Conservation (phyloP, 92 coral and sea anemone genomes). For the Siderastrea radians region DNA sequence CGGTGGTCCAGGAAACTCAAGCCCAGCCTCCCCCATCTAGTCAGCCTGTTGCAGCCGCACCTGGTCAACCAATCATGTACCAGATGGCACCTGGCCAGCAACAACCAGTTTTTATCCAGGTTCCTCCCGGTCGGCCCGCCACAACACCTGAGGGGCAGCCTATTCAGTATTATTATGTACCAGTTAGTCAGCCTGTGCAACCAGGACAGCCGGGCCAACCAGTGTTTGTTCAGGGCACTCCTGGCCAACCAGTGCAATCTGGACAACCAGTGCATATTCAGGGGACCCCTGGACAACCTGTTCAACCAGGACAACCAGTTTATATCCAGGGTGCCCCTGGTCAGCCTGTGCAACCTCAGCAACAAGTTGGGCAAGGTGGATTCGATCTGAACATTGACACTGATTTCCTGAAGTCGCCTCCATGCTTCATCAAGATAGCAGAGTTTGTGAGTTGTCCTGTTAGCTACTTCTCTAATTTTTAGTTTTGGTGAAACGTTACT, state of each 20-base stretch:
- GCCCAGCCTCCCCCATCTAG: not conserved
- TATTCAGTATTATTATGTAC: conserved; percentile 40
- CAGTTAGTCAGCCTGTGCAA: conserved; percentile 7
- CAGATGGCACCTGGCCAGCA: conserved; percentile 36
- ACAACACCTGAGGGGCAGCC: conserved; percentile 42
- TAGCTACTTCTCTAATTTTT: no score
- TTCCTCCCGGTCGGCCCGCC: conserved; percentile 30
- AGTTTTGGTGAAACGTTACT: no score
- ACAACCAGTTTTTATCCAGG: conserved; percentile 42
- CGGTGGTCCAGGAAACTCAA: not conserved
- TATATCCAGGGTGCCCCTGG: not conserved
- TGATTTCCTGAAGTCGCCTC: conserved; percentile 29
- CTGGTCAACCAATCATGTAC: conserved; percentile 48
- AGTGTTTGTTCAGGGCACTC: no score
- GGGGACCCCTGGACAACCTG: not conserved
- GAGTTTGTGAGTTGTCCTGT: conserved; percentile 17
- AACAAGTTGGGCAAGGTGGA: not conserved
- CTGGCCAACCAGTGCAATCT: no score
- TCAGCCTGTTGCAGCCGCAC: not conserved
- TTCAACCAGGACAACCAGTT: conserved; percentile 11
- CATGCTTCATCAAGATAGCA: conserved; percentile 15
- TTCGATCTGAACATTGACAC: conserved; percentile 9
- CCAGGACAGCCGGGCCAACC: not conserved
- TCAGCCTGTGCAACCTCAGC: conserved; percentile 17
- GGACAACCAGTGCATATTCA: not conserved